These are phyloP conservation scores for Astropecten irregularis DNA, from an alignment of 53 echinoderm and acorn worm genomes.

Conservation along the genomic window DNA sequence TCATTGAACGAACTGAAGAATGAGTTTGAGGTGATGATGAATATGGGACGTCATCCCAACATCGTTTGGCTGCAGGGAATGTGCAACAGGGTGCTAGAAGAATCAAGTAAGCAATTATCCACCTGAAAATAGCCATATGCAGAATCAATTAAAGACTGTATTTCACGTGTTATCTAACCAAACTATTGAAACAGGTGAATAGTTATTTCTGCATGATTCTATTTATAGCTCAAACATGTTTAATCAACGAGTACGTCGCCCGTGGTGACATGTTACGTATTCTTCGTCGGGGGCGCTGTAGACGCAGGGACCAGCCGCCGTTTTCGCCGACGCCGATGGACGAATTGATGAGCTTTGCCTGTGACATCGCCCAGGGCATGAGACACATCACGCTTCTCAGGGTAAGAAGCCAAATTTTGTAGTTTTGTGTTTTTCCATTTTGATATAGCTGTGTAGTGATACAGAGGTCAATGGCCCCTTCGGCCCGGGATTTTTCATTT, in stretches of 20 bases:
- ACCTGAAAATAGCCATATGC: not conserved
- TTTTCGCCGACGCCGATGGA: slow-evolving; percentile 74
- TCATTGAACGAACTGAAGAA: slow-evolving; percentile 81
- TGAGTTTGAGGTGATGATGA: slow-evolving; percentile 88
- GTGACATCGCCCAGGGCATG: slow-evolving; percentile 92
- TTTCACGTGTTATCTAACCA: not conserved
- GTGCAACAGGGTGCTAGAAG: slow-evolving; percentile 80
- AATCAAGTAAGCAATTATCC: slow-evolving; percentile 65
- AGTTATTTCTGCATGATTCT: too few species aligned
- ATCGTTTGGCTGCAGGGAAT: slow-evolving; percentile 86
- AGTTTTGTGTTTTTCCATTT: not conserved
- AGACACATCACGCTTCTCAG: slow-evolving; percentile 78
- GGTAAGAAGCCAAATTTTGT: slow-evolving; percentile 50
- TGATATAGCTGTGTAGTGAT: too few species aligned
- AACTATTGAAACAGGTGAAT: too few species aligned
- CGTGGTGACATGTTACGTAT: slow-evolving; percentile 89
- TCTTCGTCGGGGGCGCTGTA: slow-evolving; percentile 82
- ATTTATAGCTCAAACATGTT: slow-evolving; percentile 78
- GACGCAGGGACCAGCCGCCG: slow-evolving; percentile 81
- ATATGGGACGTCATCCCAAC: slow-evolving; percentile 84
- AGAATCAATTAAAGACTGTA: not conserved
- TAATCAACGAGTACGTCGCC: slow-evolving; percentile 83
- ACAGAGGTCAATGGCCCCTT: too few species aligned
- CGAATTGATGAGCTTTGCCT: slow-evolving; percentile 81
- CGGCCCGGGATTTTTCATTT: too few species aligned